phyloP scores from a whole-genome alignment of 1,140 invertebrate species.

The Drosophila bipectinata region DNA sequence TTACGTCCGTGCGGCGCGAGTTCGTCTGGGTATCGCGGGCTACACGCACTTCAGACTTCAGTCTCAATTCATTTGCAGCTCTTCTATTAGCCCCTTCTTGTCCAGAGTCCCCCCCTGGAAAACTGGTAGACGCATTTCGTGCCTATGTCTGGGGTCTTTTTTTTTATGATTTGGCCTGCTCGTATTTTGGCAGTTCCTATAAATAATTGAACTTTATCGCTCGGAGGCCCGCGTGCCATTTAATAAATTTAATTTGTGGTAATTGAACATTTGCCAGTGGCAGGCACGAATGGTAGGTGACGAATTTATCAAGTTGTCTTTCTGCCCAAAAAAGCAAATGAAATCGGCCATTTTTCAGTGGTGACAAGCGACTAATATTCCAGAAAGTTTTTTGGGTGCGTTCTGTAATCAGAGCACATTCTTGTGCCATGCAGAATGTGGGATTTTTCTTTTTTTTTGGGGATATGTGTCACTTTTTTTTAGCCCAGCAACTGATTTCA shows the following conservation, averaged over 20 bases:
- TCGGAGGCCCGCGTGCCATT: conserved; percentile 50
- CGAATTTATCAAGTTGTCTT: conserved; percentile 48
- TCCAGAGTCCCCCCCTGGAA: neutral
- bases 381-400: conserved; percentile 22
- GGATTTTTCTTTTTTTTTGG: too few relatives aligned
- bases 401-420: conserved; percentile 15
- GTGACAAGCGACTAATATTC: conserved; percentile 49
- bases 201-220: conserved; percentile 76
- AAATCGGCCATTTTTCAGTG: conserved; percentile 61
- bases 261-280: conserved; percentile 59
- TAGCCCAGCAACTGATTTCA: too few relatives aligned
- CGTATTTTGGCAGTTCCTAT: conserved; percentile 68
- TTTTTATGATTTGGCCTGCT: conserved; percentile 59
- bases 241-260: conserved; percentile 81
- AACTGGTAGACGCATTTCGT: conserved; percentile 42
- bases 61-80: conserved; percentile 75
- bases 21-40: conserved; percentile 56
- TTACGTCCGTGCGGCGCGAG: conserved; percentile 43
- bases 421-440: neutral
- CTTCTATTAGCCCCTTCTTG: conserved; percentile 27
- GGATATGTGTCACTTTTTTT: too few relatives aligned
- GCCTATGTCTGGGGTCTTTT: conserved; percentile 43
- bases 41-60: conserved; percentile 68
- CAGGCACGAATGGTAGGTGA: conserved; percentile 18
- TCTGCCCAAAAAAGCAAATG: conserved; percentile 49